A percentile compares a stretch with the other conserved stretches of the same genome.
Evolutionary conservation across 1,140 invertebrate genomes (phyloP).

Genomic region (Parasteatoda tepidariorum): DNA sequence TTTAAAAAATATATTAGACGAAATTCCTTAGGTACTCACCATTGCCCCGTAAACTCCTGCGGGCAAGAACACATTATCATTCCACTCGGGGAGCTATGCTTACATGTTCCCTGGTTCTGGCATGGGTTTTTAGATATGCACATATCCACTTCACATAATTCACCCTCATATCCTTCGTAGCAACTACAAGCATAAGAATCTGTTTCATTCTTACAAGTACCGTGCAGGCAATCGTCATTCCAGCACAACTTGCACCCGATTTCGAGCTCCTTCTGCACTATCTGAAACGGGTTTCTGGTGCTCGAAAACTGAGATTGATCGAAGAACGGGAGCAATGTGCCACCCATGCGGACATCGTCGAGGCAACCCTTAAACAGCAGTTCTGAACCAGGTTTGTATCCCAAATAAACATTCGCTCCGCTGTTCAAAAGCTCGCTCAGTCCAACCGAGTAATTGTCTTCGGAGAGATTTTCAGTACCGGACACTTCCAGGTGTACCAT

Average conservation of each 20-base stretch:
- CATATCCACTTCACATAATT: slow-evolving; percentile 81
- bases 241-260: slow-evolving; percentile 83
- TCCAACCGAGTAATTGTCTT: slow-evolving; percentile 33
- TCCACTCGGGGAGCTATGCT: slow-evolving; percentile 71
- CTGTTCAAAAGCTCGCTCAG: slow-evolving; percentile 44
- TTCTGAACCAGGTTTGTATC: slow-evolving; percentile 13
- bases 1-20: too few species aligned
- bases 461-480: slow-evolving; percentile 33
- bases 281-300: slow-evolving; percentile 19
- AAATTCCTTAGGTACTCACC: too few species aligned
- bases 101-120: slow-evolving; percentile 85
- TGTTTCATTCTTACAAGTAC: slow-evolving; percentile 80
- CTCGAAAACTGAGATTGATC: not conserved
- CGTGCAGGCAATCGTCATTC: slow-evolving; percentile 84
- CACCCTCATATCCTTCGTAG: slow-evolving; percentile 79
- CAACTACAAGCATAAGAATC: slow-evolving; percentile 87
- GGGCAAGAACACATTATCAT: slow-evolving; percentile 75
- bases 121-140: slow-evolving; percentile 66
- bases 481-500: slow-evolving; percentile 39
- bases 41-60: slow-evolving; percentile 43
- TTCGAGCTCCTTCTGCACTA: slow-evolving; percentile 5
- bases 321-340: slow-evolving; percentile 89
- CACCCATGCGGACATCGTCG: slow-evolving; percentile 87
- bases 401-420: slow-evolving; percentile 41
- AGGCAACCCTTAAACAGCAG: slow-evolving; percentile 85